Evolutionary conservation across 2,113 vertebrate species (phyloP).

Genomic region (Accipiter cooperii): DNA sequence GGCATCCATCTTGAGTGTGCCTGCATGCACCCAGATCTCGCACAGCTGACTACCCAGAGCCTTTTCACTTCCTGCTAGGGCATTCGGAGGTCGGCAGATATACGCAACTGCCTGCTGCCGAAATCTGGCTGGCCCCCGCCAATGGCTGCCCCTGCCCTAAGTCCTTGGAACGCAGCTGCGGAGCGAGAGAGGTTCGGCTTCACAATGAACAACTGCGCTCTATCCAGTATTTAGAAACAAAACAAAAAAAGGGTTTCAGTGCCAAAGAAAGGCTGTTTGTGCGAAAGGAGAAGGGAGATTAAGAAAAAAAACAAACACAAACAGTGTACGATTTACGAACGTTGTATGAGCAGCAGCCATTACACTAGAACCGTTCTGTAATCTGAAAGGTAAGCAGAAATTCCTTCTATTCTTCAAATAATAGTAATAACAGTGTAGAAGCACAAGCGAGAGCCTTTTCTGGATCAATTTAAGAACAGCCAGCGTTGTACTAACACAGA

Average conservation of each 20-base stretch:
- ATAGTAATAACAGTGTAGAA: not conserved
- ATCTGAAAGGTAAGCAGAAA: not conserved
- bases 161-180: not conserved
- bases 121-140: not conserved
- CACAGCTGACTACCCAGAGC: conserved; percentile 15
- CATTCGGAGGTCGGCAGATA: conserved; percentile 9
- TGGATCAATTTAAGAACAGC: not conserved
- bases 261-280: not conserved
- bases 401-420: not conserved
- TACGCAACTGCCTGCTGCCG: conserved; percentile 20
- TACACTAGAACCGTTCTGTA: not conserved
- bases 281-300: not conserved
- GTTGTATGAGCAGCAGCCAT: not conserved
- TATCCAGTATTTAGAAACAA: not conserved
- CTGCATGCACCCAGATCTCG: conserved; percentile 43
- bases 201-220: not conserved
- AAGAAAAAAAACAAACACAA: not conserved
- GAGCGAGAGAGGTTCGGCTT: not conserved
- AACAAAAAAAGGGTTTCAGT: not conserved
- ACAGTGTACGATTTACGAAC: not conserved
- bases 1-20: conserved; percentile 87
- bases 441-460: not conserved
- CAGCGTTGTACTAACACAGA: not conserved
- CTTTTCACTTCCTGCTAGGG: conserved; percentile 67
- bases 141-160: not conserved